Evolutionary conservation across 2,113 vertebrate genomes (phyloP).

Genomic region (Smithornis capensis): DNA sequence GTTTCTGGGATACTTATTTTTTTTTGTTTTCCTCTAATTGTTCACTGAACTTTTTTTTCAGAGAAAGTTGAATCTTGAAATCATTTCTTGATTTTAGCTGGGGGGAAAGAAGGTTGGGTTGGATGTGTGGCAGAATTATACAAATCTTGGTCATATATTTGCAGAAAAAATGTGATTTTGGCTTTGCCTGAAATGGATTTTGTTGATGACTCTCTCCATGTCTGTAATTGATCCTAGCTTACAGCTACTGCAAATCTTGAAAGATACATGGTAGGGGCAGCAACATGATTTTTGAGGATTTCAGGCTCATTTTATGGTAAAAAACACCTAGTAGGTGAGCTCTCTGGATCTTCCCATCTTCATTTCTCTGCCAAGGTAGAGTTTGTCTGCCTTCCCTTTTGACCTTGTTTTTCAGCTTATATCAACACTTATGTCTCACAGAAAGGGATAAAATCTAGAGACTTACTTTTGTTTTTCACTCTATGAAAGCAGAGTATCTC

Average conservation of each 20-base stretch:
- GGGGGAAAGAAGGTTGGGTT: background rate
- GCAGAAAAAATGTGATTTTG: background rate
- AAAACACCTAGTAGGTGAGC: background rate
- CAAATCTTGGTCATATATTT: background rate
- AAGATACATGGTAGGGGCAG: background rate
- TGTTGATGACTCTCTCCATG: background rate
- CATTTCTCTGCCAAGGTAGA: background rate
- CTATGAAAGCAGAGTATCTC: background rate
- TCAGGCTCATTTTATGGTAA: background rate
- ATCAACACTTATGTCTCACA: background rate
- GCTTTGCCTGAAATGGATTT: background rate
- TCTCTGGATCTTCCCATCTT: background rate
- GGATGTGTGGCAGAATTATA: background rate
- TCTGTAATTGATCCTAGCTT: background rate
- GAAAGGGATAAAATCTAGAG: background rate
- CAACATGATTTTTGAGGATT: background rate
- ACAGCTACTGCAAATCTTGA: background rate
- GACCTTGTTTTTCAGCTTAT: background rate
- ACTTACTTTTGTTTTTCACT: background rate
- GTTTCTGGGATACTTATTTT: background rate
- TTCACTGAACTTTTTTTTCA: background rate
- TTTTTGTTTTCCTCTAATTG: background rate
- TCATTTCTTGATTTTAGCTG: background rate
- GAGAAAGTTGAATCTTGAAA: background rate
- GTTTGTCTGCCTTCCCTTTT: background rate